Evolutionary conservation across 2,888 invertebrate species (phyloP).

Genomic region (Camptogramma bilineatum): DNA sequence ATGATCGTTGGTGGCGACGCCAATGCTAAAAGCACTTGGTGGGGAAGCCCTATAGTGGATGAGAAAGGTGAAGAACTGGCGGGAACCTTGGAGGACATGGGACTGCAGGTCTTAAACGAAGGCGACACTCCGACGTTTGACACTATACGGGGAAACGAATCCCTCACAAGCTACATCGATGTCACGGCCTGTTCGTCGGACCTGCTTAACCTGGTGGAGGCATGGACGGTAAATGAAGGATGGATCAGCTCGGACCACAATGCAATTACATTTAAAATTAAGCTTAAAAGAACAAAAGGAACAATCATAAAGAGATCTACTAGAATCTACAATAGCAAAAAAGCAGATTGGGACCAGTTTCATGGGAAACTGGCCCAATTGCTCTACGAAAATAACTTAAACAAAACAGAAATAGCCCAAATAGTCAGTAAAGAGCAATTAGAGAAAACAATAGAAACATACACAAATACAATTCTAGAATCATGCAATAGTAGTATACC

Average conservation of each 20-base stretch:
- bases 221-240: not conserved
- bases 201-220: not conserved
- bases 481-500: not conserved
- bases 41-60: not conserved
- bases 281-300: not conserved
- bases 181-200: not conserved
- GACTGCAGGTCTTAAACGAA: not conserved
- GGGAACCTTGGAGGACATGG: not conserved
- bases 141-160: not conserved
- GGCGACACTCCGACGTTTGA: not conserved
- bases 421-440: not conserved
- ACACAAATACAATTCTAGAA: not conserved
- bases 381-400: not conserved
- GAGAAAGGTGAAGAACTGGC: not conserved
- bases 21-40: not conserved
- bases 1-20: not conserved
- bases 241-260: slow-evolving; percentile 5
- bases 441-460: not conserved
- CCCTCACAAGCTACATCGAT: not conserved
- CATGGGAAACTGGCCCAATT: slow-evolving; percentile 21
- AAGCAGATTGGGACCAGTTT: slow-evolving; percentile 3
- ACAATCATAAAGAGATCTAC: not conserved
- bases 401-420: not conserved
- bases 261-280: not conserved
- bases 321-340: not conserved